Percentiles rank a stretch among this genome's conserved stretches.
These are phyloP conservation scores for Poecilia velifera DNA, from an alignment of 2,797 vertebrate species.

Conservation along the genomic window DNA sequence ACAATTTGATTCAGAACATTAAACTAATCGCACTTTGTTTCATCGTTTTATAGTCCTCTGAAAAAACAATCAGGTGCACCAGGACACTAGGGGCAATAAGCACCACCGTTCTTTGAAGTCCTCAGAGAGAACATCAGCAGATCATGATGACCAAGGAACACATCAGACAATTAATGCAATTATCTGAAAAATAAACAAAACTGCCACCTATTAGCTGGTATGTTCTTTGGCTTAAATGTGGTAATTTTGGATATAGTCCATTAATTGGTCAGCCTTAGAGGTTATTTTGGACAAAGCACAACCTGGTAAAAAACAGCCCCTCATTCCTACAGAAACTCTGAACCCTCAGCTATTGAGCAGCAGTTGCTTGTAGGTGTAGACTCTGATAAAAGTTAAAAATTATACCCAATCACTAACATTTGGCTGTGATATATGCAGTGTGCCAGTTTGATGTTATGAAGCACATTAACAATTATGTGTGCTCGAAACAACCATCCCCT, in stretches of 20 bases:
- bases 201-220: not conserved
- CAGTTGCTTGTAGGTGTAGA: too few species aligned
- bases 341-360: too few species aligned
- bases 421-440: too few species aligned
- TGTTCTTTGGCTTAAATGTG: not conserved
- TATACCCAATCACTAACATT: too few species aligned
- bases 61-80: conserved; percentile 23
- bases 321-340: too few species aligned
- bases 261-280: conserved; percentile 32
- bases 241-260: not conserved
- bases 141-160: not conserved
- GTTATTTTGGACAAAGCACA: not conserved
- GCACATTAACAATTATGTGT: too few species aligned
- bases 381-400: too few species aligned
- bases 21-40: conserved; percentile 47
- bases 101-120: not conserved
- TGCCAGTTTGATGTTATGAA: too few species aligned
- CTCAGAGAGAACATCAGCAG: not conserved
- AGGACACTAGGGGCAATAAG: not conserved
- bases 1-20: conserved; percentile 32
- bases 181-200: conserved; percentile 5
- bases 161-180: not conserved
- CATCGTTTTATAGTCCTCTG: conserved; percentile 50
- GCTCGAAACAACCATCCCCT: too few species aligned
- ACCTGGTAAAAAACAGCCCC: too few species aligned